Evolutionary conservation across 2,797 vertebrate species (phyloP).

Genomic region (Muraenolepis orangiensis): DNA sequence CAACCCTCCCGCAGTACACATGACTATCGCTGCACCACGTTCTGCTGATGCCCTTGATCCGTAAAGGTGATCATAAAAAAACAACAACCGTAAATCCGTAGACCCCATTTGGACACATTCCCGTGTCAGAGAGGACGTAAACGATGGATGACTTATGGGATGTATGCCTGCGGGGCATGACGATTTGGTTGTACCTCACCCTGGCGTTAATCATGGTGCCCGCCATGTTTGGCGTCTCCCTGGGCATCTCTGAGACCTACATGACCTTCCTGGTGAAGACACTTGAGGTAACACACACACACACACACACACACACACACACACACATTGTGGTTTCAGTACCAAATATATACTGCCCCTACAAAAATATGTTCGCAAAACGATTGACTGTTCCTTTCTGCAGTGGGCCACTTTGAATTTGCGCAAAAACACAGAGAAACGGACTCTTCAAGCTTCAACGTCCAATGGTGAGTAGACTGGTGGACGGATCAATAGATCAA

Average conservation of each 20-base stretch:
- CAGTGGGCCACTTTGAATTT: constrained; percentile 95
- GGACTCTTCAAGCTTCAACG: constrained; percentile 58
- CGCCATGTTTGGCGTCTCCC: constrained; percentile 86
- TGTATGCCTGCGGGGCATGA: constrained; percentile 57
- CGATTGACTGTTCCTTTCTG: constrained; percentile 25
- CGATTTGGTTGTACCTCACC: constrained; percentile 77
- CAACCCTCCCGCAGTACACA: not conserved
- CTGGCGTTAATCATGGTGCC: constrained; percentile 83
- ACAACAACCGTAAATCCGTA: not conserved
- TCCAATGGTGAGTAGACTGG: constrained; percentile 63
- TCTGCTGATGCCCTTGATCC: not conserved
- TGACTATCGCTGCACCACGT: not conserved
- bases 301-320: not conserved
- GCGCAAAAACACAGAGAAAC: constrained; percentile 65
- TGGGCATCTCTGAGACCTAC: constrained; percentile 90
- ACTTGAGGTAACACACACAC: constrained; percentile 76
- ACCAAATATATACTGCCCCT: not conserved
- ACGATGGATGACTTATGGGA: constrained; percentile 77
- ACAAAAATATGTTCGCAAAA: not conserved
- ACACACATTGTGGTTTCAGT: not conserved
- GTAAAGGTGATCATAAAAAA: not conserved
- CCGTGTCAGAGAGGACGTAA: constrained; percentile 17
- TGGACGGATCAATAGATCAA: not conserved
- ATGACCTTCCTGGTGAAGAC: constrained; percentile 86
- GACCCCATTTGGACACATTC: constrained; percentile 17